Conservation (phyloP, 2,888 invertebrate genomes). For the Limnephilus rhombicus region DNA sequence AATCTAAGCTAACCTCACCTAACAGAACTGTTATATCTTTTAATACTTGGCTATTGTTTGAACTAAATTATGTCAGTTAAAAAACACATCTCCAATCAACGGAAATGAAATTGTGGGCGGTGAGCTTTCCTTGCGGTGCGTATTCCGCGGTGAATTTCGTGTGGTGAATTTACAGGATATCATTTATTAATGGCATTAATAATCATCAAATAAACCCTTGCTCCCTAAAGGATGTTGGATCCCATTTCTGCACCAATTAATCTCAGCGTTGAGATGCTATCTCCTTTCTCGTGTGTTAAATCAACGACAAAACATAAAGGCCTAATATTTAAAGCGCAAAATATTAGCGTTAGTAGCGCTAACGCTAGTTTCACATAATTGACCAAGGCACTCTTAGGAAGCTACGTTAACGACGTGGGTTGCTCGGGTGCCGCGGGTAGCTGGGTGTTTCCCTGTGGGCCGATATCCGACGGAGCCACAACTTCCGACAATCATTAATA, state of each 20-base stretch:
- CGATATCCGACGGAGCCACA: not conserved
- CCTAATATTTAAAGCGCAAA: not conserved
- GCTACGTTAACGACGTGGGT: not conserved
- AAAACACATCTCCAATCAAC: no score
- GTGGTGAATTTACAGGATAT: no score
- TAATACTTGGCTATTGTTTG: no score
- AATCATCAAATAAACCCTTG: not conserved
- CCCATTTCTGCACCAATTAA: not conserved
- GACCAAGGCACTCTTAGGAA: not conserved
- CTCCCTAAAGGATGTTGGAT: not conserved
- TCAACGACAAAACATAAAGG: not conserved
- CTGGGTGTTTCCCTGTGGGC: not conserved
- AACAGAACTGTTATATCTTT: no score
- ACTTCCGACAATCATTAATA: not conserved
- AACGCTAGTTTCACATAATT: not conserved
- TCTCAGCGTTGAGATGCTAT: not conserved
- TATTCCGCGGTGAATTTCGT: no score
- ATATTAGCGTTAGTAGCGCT: not conserved
- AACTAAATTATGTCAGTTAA: no score
- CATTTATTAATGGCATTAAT: not conserved
- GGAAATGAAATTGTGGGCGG: no score
- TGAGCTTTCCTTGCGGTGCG: no score
- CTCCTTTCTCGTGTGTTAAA: not conserved
- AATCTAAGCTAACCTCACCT: no score
- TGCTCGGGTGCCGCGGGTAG: not conserved